Evolutionary conservation across 2,888 invertebrate species (phyloP), one percentile per base, ranked within the genome.

Genomic region (Crocallis elinguaria): DNA sequence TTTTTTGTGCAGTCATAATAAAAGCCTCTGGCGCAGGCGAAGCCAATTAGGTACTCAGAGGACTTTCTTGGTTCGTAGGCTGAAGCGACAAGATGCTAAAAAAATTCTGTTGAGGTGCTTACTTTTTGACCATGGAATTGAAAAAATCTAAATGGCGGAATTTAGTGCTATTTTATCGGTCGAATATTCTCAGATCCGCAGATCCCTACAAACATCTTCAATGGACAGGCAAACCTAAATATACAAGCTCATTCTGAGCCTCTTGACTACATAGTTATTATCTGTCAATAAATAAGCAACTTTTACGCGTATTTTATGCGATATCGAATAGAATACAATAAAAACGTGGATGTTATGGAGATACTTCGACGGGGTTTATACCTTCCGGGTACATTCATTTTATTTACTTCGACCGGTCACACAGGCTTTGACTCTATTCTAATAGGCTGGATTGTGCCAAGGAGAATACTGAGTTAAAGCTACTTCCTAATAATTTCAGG

Each of bases 311-410:
- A 30, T 52, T 52, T 46, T 46, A 52, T 52, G 46, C 45, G 35
- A 35, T 52, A 52, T 46, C 52, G 45, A 41, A 52, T 41, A 45
- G 35, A 52, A 46, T 52, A 52, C 45, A 52, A 46, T 52, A 52
- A 52, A 50, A 52, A 46, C 16, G 30, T 23, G 41, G 23, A 46
- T 41, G 52, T 52, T 52, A 46, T 41, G 23, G 29, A 6, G 45
- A 25, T 52, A 46, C 39, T 52, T 52, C 33, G 36, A 45, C 29
- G 13, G 35, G 30, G 45, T 52, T 52, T 41, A 52, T 52, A 52
- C 16, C 36, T 46, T 52, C 52, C 52, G 52, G 45, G 29, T 39
- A 29, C 7, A 29, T 19, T 39, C 39, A 21, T 29, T 30, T 29
- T 51, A 17, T 51, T 35, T 44, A 33, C 33, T n/a, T 32, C 37